Evolutionary conservation across 2,888 invertebrate species (phyloP), one percentile per base, ranked within the genome.

Genomic region (Mesorhabditis spiculigera): DNA sequence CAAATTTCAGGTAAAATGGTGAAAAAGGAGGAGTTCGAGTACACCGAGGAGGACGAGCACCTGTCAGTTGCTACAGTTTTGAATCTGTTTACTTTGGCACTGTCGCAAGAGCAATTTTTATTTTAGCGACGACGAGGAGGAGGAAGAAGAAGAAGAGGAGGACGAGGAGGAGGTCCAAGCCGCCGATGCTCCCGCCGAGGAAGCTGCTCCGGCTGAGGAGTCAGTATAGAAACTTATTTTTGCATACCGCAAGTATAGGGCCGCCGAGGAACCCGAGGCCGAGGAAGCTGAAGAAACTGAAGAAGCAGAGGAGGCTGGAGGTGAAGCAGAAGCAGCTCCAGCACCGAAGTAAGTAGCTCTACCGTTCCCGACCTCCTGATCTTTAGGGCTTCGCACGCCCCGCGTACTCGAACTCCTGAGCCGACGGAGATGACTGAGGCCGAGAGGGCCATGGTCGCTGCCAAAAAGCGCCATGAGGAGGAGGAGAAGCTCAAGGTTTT

Each of bases 381-480:
- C 1, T 1, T 61, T 5, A 42, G 5, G 10, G 5, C 78, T 16
- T 73, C 76, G 45, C 77, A 79, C 66, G 75, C 71, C 13, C 80
- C 79, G 67, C 76, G 81, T 63, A 83, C 84, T 13, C 58, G 58
- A 50, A 50, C 58, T 50, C 58, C 58, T 69, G 78, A 78, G 70
- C 76, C 78, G 64, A 80, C 83, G 61, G 78, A 79, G 72, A 79
- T 84, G 82, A 84, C 84, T 63, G 84, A 84, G 72, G 84, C 84
- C 42, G 84, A 84, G 70, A 77, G 77, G 72, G 84, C 84, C 43
- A 84, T 84, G 84, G 75, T 82, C 68, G 84, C 84, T 5, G 84
- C 84, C 70, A 84, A 85, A 77, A 82, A 83, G 71, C 81, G 86
- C 64, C 86, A 86, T 72, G 86, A 86, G 68, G 85, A 86, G 72